Percentiles rank a stretch among this genome's conserved stretches.
Evolutionary conservation across 2,797 vertebrate species (phyloP).

Genomic region (Geotrypetes seraphini): DNA sequence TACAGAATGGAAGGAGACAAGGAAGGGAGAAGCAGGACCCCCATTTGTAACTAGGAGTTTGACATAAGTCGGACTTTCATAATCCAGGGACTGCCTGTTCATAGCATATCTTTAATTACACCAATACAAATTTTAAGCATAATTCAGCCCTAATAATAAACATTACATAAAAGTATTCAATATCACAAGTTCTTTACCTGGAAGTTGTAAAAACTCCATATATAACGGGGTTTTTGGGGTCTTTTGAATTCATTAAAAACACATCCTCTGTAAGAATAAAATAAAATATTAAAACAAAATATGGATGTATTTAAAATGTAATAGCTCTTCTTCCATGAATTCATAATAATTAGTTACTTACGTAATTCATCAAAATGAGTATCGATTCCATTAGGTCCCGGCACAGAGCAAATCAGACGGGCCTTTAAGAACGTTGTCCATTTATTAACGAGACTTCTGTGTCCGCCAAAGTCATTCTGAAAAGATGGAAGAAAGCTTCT

Average conservation of each 20-base stretch:
- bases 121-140: too few species aligned
- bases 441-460: constrained; percentile 94
- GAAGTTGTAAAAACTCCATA: constrained; percentile 95
- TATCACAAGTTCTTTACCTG: constrained; percentile 62
- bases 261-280: constrained; percentile 58
- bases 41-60: too few species aligned
- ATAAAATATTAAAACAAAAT: background rate
- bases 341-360: constrained; percentile 51
- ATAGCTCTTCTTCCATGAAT: constrained; percentile 1
- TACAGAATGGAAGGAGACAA: too few species aligned
- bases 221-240: constrained; percentile 89
- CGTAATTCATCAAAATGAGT: constrained; percentile 96
- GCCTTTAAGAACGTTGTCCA: constrained; percentile 97
- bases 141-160: too few species aligned
- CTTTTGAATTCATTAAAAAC: constrained; percentile 95
- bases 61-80: too few species aligned
- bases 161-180: too few species aligned
- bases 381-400: constrained; percentile 90
- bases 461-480: constrained; percentile 94
- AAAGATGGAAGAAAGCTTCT: too few species aligned
- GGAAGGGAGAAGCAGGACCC: too few species aligned
- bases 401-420: constrained; percentile 89
- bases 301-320: too few species aligned
- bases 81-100: too few species aligned
- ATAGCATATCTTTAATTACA: too few species aligned